Evolutionary conservation across 2,797 vertebrate species (phyloP), one percentile per base, ranked within the genome.

Genomic region (Tolypeutes matacus): DNA sequence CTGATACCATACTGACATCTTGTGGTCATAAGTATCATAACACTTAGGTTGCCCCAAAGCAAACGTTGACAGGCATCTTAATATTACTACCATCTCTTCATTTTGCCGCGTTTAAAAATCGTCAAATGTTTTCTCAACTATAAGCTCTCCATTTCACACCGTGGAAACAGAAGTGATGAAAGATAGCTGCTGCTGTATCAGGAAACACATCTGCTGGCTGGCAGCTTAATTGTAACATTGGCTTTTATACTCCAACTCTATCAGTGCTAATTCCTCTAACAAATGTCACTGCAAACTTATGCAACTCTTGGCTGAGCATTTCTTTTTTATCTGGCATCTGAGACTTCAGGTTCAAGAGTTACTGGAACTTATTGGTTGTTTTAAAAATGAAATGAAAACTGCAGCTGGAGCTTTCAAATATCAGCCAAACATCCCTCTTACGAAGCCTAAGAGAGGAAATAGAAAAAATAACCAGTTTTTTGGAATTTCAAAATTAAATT

Each of bases 1-100:
- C 95, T 94, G 94, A 87, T 97, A 89, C 95, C 89, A 97, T 21
- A 97, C 95, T 97, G 98, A 97, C 98, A 98, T 96, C 98, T 98
- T 96, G 97, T 98, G 98, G 97, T 60, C 8, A 39, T 0, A 49
- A 29, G 84, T 27, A 76, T 87, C 93, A 96, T 51, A 91, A 89
- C 97, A 91, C 2, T 1, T 1, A 13, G 0, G 13, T 3, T 46
- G 64, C 10, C 21, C 65, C 51, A 20, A 15, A 53, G 62, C 86
- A 11, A 49, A 67, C 42, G 31, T 0, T 6, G 49, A 34, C 65
- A 25, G 23, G 75, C 27, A 18, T 25, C 10, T 13, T 56, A 67
- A 18, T n/a, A 60, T 51, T 29, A 65, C 86, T 36, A 67, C 15
- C 69, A 31, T 64, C 42, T 89, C 89, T 80, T 53, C 46, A n/a